phyloP scores from a whole-genome alignment of 2,113 vertebrate genomes.

The Lamprologus ornatipinnis region DNA sequence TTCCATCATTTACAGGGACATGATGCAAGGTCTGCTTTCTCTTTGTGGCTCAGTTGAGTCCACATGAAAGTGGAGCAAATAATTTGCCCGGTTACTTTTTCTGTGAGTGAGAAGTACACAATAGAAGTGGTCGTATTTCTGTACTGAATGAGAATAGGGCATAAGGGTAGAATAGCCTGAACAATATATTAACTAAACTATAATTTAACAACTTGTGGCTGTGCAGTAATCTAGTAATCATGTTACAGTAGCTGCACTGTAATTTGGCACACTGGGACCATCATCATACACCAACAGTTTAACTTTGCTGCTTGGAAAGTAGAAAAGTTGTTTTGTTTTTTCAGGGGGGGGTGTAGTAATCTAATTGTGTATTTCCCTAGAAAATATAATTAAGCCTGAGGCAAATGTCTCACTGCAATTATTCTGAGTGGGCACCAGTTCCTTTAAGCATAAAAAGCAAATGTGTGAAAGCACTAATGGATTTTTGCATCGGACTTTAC shows the following conservation, averaged over 20 bases:
- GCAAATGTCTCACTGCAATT: background rate
- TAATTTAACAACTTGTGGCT: background rate
- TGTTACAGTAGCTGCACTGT: background rate
- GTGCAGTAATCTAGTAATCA: background rate
- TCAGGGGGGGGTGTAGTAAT: background rate
- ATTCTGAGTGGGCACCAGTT: background rate
- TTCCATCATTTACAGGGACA: background rate
- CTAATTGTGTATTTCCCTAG: background rate
- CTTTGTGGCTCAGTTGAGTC: background rate
- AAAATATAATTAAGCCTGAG: background rate
- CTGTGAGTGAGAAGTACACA: background rate
- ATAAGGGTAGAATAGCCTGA: background rate
- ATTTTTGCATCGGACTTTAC: background rate
- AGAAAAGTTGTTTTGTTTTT: background rate
- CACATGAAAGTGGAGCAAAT: background rate
- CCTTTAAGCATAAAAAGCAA: background rate
- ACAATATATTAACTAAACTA: background rate
- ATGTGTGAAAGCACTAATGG: background rate
- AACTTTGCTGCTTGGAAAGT: background rate
- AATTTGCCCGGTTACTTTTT: background rate
- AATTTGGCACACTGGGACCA: background rate
- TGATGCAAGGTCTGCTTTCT: background rate
- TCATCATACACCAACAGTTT: background rate
- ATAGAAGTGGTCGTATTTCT: background rate
- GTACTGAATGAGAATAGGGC: background rate